These are phyloP conservation scores for Morelia viridis DNA, from an alignment of 2,797 vertebrate genomes.

Conservation along the genomic window DNA sequence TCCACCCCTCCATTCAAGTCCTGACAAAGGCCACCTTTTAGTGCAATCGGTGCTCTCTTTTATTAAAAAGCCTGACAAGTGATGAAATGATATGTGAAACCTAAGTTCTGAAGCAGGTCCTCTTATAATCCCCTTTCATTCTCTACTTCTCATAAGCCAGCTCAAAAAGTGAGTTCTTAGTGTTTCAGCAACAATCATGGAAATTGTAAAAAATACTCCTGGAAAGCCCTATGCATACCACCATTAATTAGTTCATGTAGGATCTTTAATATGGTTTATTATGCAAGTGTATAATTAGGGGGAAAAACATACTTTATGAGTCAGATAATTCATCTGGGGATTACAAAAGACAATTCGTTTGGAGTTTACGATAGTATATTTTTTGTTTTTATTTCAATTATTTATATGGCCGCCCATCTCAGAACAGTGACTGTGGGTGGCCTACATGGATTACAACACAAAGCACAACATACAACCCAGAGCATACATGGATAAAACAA, in stretches of 20 bases:
- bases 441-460: no score
- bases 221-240: background rate
- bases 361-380: no score
- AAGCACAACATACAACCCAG: no score
- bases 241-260: background rate
- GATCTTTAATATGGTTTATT: background rate
- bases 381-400: no score
- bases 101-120: background rate
- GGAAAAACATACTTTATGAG: no score
- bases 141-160: background rate
- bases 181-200: background rate
- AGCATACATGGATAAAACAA: background rate
- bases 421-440: no score
- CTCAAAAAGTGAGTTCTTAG: background rate
- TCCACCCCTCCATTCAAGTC: background rate
- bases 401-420: no score
- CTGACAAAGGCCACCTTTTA: background rate
- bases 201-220: background rate
- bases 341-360: no score
- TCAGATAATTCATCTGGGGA: no score
- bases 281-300: background rate
- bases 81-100: background rate
- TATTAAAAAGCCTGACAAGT: background rate
- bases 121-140: no score
- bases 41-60: background rate